Percentiles rank a stretch among this genome's conserved stretches.
phyloP scores from a whole-genome alignment of 1,140 invertebrate species.

The Ladona fulva region DNA sequence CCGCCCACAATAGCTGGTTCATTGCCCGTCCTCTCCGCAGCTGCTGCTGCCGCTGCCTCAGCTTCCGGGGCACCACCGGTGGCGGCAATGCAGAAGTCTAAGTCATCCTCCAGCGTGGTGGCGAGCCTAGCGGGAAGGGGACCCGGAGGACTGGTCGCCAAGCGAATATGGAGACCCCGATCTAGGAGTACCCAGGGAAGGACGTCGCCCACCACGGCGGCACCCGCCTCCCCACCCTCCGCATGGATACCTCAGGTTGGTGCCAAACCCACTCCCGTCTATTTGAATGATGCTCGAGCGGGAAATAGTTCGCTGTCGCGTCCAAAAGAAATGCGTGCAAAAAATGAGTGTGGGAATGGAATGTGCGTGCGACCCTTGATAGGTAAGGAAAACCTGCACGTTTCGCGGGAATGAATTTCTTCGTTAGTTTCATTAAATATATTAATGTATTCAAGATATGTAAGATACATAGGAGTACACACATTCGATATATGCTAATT shows the following conservation, averaged over 20 bases:
- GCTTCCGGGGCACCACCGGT: constrained; percentile 28
- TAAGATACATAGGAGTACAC: too few relatives aligned
- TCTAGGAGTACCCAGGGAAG: constrained; percentile 64
- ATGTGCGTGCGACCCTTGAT: too few relatives aligned
- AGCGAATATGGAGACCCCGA: constrained; percentile 70
- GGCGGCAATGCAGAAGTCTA: constrained; percentile 75
- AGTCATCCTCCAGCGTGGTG: constrained; percentile 67
- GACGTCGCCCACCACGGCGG: constrained; percentile 35
- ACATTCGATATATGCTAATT: too few relatives aligned
- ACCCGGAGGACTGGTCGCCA: constrained; percentile 52
- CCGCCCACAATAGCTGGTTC: constrained; percentile 11
- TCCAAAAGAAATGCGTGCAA: too few relatives aligned
- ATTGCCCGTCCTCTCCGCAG: constrained; percentile 14
- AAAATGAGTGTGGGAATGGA: too few relatives aligned
- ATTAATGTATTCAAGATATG: too few relatives aligned
- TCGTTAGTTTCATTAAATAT: too few relatives aligned
- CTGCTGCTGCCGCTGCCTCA: constrained; percentile 37
- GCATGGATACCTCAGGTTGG: constrained; percentile 76
- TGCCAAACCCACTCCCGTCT: constrained; percentile 22
- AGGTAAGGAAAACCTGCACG: too few relatives aligned
- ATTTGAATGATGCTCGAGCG: too few relatives aligned
- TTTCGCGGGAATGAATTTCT: too few relatives aligned
- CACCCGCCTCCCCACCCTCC: constrained; percentile 28
- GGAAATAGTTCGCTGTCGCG: too few relatives aligned
- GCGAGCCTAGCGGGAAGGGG: neutral